Base-by-base conservation (phyloP, 2,888 invertebrate species). In the Pandemis corylana region DNA sequence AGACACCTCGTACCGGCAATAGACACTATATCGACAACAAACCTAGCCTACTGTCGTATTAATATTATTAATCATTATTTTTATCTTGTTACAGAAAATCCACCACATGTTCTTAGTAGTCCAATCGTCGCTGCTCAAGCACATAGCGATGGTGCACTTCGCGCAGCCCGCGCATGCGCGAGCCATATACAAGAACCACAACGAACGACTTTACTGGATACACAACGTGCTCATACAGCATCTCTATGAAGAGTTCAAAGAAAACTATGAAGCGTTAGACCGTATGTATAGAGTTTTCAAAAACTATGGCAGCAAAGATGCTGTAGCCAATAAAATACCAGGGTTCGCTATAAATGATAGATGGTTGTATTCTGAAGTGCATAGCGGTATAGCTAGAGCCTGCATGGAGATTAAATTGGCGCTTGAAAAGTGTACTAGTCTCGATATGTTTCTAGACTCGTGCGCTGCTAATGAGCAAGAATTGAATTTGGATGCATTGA, bases 91-190 rank as follows among this genome's bases (percentile, higher is more conserved):
- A 0, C 90, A 95, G 95, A 91, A 91, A 91, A 91, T 94, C 56
- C 94, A 95, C 75, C 93, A 94, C 82, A 91, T 92, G 0, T 94
- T 90, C 78, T 80, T 95, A 28, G 93, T 95, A 0, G 89, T 95
- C 0, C 95, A 95, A 70, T 95, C 95, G 0, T 89, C 91, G 0
- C 77, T 95, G 0, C 78, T 95, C 0, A 94, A 94, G 76, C 90
- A 92, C 75, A 82, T 94, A 0, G 94, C 94, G 0, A 85, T 94
- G 86, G 89, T 87, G 0, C 95, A 95, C 71, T 89, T 82, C 69
- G 81, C 88, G 1, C 91, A 89, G 0, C 77, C 88, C 0, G 44
- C 72, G 0, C 85, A 87, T 0, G 82, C 84, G 0, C 85, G 83
- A 9, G 86, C 83, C 3, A 56, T 88, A 0, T 92, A 91, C 83